Base-by-base conservation (phyloP, 2,888 invertebrate species). In the Pseudanteris insignis region DNA sequence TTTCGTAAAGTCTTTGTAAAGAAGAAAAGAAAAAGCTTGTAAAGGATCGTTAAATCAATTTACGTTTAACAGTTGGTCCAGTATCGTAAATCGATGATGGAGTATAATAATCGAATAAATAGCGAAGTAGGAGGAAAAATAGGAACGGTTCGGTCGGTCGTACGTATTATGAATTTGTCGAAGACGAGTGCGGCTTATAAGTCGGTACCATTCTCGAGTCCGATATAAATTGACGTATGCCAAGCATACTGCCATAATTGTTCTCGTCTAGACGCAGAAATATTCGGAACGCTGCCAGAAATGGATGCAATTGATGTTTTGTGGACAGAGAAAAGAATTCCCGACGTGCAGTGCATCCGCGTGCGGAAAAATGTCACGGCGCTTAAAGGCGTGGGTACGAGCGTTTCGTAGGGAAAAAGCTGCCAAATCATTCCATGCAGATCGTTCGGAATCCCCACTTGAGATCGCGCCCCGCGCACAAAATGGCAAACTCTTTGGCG, bases 401-500 rank as follows among this genome's bases (percentile, higher is more conserved):
- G 44, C 36, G 32, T 54, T 60, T 38, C 43, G 55, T 51, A 60
- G 57, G 57, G 63, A 64, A 64, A 53, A 64, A 57, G 63, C 64
- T 64, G 61, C 64, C 64, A 64, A 64, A 64, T 61, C 61, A 60
- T 64, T 58, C 41, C 61, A 61, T 64, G 58, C 64, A 64, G 60
- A 61, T 64, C 53, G 61, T 61, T 64, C 58, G 46, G 53, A 44
- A 34, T 34, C 53, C 47, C 47, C 47, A 37, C 60, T 53, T 53
- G 47, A 60, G 55, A 64, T 64, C 60, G 47, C 63, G 65, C 67
- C 64, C 64, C 36, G 57, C 57, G 59, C 68, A 51, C 63, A 63
- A 69, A 64, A 61, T 67, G 65, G 68, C 69, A 70, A 69, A 63
- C 54, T 59, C 63, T 63, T 63, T 63, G 57, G 55, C 53, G 59